Base-by-base conservation (phyloP, 2,888 invertebrate species). In the Pollenia griseotomentosa region DNA sequence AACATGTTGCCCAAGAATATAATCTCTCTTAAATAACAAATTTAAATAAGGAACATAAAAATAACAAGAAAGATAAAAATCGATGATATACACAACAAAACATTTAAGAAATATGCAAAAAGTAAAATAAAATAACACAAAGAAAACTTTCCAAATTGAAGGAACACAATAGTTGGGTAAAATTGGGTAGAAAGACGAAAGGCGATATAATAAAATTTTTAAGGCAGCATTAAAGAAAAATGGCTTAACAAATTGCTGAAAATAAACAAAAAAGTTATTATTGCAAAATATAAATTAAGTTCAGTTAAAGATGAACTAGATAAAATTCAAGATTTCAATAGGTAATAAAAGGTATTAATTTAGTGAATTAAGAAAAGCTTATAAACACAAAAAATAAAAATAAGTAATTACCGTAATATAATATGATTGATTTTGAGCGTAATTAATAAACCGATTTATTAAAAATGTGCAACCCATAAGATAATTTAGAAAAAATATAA, bases 1-100 rank as follows among this genome's bases (percentile, higher is more conserved):
- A 83, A 70, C 82, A 83, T 61, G 82, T 53, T 83, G 61, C 44
- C 12, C 53, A 75, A 40, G 61, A 75, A 75, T 46, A 83, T 83
- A 70, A 83, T 83, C 70, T 83, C 70, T 68, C 66, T 68, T 82
- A 75, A 70, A 75, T 70, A 70, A 83, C 82, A 83, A 83, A 75
- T 75, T 83, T 83, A 46, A 68, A 70, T 68, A 63, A 75, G 44
- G 23, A 75, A 19, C 59, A 61, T 63, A 53, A 70, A 83, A 75
- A 14, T 68, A 14, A 78, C 40, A 42, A 40, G n/a, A 53, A 66
- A 75, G 16, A 68, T 55, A 61, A 75, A 75, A 77, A 82, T 75
- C 75, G 68, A 82, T 70, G 61, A 82, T 42, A 46, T 19, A 12
- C 66, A 61, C 61, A 82, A 82, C 68, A 74, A 82, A 53, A 66